Base-by-base conservation (phyloP, 1,140 invertebrate genomes). In the Leptonema lineaticorne region DNA sequence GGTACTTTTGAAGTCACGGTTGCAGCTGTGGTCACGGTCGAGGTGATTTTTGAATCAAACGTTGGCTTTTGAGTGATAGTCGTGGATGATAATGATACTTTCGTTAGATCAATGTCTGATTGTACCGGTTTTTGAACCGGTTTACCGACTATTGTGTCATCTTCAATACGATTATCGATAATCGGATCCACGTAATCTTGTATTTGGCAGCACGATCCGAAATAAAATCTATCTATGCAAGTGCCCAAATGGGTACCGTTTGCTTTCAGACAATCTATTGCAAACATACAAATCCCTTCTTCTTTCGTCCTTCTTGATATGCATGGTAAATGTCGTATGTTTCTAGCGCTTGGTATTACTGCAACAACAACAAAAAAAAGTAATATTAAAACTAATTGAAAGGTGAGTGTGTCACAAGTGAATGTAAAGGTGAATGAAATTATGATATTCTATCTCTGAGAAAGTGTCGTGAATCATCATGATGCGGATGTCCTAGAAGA, bases 281-380 rank as follows among this genome's bases (percentile, higher is more conserved):
- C 93, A 77, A 97, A 96, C 94, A 97, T 97, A 76, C 94, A 97
- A 7, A 93, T 85, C 7, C 94, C 94, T 60, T 87, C 89, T 71
- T 92, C 87, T 3, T 88, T 89, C 20, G 88, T 89, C 76, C 87
- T 86, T 75, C 90, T 86, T 56, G 90, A 91, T 75, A 94, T 87
- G 79, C 93, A 96, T 29, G 91, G 90, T 71, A 95, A 81, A 74
- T 94, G 92, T 75, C 92, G 86, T 75, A 95, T 95, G 78, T 94
- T 94, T 73, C 92, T 88, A 74, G 90, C 92, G 74, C 86, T 85
- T 73, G 84, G 82, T 78, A 88, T 90, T 92, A 78, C 18, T 83
- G 79, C n/a, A 69, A 74, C 8, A 75, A 78, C n/a, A n/a, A 66
- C 72, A 75, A 75, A 70, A 58, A 63, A 53, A 50, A 57, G n/a